These are phyloP conservation scores for Entosphenus tridentatus DNA, from an alignment of 2,113 vertebrate genomes.

Conservation along the genomic window DNA sequence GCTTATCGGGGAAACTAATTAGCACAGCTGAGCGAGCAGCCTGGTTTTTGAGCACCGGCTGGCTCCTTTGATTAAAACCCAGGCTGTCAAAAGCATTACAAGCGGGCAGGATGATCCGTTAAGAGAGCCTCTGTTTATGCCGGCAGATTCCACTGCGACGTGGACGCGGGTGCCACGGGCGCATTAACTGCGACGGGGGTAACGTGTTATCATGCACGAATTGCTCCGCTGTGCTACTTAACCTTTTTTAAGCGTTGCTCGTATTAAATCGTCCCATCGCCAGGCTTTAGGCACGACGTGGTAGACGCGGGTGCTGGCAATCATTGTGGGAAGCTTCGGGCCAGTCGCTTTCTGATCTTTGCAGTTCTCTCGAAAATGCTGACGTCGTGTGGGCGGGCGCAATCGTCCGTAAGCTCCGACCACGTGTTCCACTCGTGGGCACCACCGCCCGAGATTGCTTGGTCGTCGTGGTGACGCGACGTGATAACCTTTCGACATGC, in stretches of 20 bases:
- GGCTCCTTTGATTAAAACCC: background rate
- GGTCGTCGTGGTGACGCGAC: no score
- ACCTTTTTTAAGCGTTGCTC: background rate
- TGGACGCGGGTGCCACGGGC: background rate
- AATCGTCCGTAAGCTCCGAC: no score
- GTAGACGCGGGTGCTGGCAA: no score
- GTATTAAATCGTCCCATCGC: no score
- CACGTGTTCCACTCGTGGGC: no score
- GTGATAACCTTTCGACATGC: no score
- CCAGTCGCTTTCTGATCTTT: no score
- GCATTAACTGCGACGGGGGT: background rate
- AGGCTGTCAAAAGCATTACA: background rate
- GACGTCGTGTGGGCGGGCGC: no score
- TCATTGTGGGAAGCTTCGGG: no score
- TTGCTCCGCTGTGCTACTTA: background rate
- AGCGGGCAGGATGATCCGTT: background rate
- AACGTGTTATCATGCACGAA: background rate
- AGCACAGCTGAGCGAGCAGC: background rate
- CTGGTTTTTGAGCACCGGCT: background rate
- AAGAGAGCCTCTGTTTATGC: background rate
- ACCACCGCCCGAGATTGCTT: no score
- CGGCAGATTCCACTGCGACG: background rate
- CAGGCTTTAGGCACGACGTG: no score
- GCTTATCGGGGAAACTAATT: background rate
- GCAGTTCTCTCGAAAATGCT: no score